A percentile compares a stretch with the other conserved stretches of the same genome.
Evolutionary conservation across 2,888 invertebrate genomes (phyloP).

Genomic region (Hirtodrosophila alboralis): DNA sequence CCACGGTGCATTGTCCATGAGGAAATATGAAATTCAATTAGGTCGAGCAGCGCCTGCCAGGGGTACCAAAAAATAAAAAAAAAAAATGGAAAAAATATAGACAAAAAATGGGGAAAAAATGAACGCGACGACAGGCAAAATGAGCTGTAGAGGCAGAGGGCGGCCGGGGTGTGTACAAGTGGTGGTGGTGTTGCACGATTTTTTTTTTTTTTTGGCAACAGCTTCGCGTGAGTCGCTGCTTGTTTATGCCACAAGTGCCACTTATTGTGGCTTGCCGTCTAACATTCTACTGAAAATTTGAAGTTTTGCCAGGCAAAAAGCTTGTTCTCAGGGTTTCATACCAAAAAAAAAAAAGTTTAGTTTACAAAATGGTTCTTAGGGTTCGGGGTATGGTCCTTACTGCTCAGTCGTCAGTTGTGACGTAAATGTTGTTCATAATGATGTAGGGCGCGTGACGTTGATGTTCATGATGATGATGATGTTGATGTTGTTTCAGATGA

Average conservation of each 20-base stretch:
- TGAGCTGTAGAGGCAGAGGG: conserved; percentile 1
- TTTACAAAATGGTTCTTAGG: conserved; percentile 54
- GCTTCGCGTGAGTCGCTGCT: conserved; percentile 43
- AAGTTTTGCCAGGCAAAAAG: conserved; percentile 29
- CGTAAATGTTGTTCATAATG: conserved; percentile 69
- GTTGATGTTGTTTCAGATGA: conserved; percentile 25
- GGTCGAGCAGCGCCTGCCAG: conserved; percentile 11
- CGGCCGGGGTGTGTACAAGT: neutral
- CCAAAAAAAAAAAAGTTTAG: conserved; percentile 58
- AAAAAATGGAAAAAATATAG: no score
- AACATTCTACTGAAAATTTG: conserved; percentile 40
- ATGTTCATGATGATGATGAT: conserved; percentile 16
- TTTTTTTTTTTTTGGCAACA: conserved; percentile 44
- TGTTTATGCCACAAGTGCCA: conserved; percentile 71
- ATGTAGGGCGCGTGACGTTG: conserved; percentile 30
- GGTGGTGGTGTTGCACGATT: conserved; percentile 6
- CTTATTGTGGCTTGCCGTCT: conserved; percentile 61
- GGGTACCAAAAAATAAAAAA: neutral
- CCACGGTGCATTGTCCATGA: conserved; percentile 28
- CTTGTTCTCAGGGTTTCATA: conserved; percentile 8
- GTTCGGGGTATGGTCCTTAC: conserved; percentile 1
- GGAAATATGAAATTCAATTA: conserved; percentile 72
- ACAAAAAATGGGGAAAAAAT: conserved; percentile 19
- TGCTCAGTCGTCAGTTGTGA: conserved; percentile 38
- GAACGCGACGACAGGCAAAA: conserved; percentile 34